These are phyloP conservation scores for Apotomis betuletana DNA, from an alignment of 2,888 invertebrate genomes.

Conservation along the genomic window DNA sequence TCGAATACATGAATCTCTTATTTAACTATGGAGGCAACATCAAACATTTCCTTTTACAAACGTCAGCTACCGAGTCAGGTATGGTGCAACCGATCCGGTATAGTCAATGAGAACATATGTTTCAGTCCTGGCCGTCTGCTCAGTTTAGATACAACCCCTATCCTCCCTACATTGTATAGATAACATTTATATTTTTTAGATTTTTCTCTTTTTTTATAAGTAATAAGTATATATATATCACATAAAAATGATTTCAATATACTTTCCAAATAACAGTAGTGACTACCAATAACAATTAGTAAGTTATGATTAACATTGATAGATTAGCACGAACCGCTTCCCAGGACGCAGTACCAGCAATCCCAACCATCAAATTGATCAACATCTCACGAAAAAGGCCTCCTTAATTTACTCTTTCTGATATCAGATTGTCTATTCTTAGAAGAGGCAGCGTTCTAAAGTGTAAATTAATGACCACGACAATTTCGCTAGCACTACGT, in stretches of 20 bases:
- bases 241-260: constrained; percentile 33
- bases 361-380: not conserved
- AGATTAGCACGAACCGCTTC: not conserved
- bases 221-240: constrained; percentile 23
- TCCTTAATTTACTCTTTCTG: not conserved
- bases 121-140: constrained; percentile 11
- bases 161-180: constrained; percentile 36
- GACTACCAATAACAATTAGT: constrained; percentile 25
- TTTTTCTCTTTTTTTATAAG: constrained; percentile 20
- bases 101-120: constrained; percentile 27
- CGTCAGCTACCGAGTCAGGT: not conserved
- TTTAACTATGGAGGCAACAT: constrained; percentile 23
- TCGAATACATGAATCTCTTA: constrained; percentile 20
- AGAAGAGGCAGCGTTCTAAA: not conserved
- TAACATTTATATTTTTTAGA: constrained; percentile 35
- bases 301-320: not conserved
- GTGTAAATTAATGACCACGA: not conserved
- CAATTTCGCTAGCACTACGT: not conserved
- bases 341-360: not conserved
- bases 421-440: not conserved
- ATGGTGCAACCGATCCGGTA: not conserved
- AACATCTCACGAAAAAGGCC: not conserved
- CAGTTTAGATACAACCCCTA: constrained; percentile 10
- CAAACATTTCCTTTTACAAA: constrained; percentile 12
- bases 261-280: constrained; percentile 28